Conservation (phyloP, 2,113 vertebrate species). For the Psilopogon haemacephalus region DNA sequence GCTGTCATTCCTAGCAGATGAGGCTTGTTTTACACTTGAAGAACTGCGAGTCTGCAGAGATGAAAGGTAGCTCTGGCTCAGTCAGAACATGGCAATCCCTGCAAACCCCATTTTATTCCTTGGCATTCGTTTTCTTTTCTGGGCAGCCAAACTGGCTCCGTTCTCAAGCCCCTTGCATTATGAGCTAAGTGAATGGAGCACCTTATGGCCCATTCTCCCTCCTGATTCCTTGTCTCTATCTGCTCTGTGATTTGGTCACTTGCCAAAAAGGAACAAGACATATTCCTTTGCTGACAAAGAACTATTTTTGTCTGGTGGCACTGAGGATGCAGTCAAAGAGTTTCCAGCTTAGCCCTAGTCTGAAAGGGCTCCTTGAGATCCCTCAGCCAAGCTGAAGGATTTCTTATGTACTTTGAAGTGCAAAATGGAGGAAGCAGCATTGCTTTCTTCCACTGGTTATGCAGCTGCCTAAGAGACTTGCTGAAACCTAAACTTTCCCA, state of each 20-base stretch:
- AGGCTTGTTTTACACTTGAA: constrained; percentile 1
- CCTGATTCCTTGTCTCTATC: background rate
- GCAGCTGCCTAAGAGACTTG: background rate
- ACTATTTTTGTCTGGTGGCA: background rate
- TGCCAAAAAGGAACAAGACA: background rate
- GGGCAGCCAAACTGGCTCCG: background rate
- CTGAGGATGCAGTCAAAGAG: background rate
- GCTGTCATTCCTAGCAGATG: background rate
- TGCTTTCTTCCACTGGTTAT: background rate
- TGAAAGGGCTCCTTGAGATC: constrained; percentile 31
- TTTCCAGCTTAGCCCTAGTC: background rate
- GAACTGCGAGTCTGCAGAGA: background rate
- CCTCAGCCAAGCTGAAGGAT: background rate
- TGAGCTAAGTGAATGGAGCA: background rate
- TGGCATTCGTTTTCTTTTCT: background rate
- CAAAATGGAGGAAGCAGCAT: background rate
- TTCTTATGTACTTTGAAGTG: background rate
- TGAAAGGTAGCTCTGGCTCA: background rate
- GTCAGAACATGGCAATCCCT: background rate
- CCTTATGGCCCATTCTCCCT: background rate
- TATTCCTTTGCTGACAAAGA: constrained; percentile 6
- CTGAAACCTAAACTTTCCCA: background rate
- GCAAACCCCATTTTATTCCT: background rate
- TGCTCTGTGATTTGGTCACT: background rate
- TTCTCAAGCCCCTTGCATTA: background rate